Conservation (phyloP, 2,888 invertebrate species). For the Branchipolynoe longqiensis region DNA sequence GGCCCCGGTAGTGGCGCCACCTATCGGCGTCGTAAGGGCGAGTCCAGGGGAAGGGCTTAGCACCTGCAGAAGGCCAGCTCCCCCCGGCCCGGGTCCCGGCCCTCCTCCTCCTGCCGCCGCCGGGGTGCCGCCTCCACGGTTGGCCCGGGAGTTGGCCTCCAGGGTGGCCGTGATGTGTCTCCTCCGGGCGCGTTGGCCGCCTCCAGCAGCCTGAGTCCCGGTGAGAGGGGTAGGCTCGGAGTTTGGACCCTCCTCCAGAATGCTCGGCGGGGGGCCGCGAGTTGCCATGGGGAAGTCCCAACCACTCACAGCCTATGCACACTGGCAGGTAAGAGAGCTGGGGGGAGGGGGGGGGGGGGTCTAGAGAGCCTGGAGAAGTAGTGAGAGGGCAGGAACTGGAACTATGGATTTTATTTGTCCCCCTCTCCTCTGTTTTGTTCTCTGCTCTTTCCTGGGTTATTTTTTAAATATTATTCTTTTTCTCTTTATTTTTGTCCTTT, state of each 20-base stretch:
- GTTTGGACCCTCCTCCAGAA: neutral
- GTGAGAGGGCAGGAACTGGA: too few species aligned
- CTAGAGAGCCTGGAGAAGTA: too few species aligned
- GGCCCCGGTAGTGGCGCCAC: neutral
- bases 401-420: too few species aligned
- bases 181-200: neutral
- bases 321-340: too few species aligned
- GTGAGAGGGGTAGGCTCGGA: neutral
- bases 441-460: too few species aligned
- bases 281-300: conserved; percentile 18
- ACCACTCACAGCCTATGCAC: too few species aligned
- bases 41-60: neutral
- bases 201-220: neutral
- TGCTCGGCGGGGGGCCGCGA: neutral
- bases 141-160: too few species aligned
- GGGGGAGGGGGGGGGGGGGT: too few species aligned
- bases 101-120: neutral
- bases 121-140: conserved; percentile 16
- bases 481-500: too few species aligned
- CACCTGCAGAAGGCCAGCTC: conserved; percentile 6
- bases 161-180: neutral
- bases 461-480: too few species aligned
- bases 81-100: neutral
- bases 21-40: neutral
- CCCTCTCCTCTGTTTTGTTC: too few species aligned